phyloP scores from a whole-genome alignment of 2,113 vertebrate genomes.

The Bagarius yarrelli region DNA sequence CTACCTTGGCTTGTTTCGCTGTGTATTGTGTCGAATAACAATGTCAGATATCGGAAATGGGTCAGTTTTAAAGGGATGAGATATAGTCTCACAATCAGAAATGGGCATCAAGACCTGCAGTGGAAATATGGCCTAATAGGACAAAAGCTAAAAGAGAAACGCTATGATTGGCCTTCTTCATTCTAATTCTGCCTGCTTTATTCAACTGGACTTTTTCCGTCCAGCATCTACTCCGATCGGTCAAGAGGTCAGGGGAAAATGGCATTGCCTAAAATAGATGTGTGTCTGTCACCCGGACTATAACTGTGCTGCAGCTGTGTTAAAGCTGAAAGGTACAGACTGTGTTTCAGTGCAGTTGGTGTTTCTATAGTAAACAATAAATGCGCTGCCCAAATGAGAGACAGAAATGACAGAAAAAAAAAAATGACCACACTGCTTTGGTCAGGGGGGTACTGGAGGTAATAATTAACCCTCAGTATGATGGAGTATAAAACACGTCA shows the following conservation, averaged over 20 bases:
- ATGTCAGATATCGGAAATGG: no score
- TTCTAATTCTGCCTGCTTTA: neutral
- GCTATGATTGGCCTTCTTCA: no score
- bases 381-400: conserved; percentile 33
- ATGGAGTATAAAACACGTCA: conserved; percentile 21
- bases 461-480: neutral
- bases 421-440: conserved; percentile 4
- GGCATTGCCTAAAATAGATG: conserved; percentile 20
- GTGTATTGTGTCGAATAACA: no score
- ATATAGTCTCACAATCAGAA: no score
- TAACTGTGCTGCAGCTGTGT: conserved; percentile 31
- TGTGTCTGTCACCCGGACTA: conserved; percentile 17
- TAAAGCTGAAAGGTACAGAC: conserved; percentile 15
- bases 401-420: conserved; percentile 24
- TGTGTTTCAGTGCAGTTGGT: conserved; percentile 16
- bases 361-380: neutral
- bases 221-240: neutral
- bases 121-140: no score
- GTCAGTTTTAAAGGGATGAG: no score
- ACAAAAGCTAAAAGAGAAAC: no score
- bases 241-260: neutral
- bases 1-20: no score
- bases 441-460: neutral
- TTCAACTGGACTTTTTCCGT: neutral
- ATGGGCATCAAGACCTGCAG: no score